Evolutionary conservation across 2,113 vertebrate genomes (phyloP).

Genomic region (Chrysochloris asiatica): DNA sequence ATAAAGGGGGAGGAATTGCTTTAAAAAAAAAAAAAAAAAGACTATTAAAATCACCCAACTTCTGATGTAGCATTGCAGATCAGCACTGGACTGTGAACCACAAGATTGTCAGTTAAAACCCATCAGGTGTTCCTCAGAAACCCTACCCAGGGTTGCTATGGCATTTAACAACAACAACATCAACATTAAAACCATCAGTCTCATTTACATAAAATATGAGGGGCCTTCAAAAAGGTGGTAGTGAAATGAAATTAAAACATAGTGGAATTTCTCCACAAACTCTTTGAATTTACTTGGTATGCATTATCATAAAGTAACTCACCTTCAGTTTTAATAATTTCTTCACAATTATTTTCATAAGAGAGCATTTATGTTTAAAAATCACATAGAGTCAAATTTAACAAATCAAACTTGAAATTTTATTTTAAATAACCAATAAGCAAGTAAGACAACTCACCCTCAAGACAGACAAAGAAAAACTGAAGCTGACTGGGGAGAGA

Average conservation of each 20-base stretch:
- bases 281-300: too few species aligned
- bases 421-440: background rate
- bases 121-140: too few species aligned
- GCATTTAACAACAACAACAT: background rate
- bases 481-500: background rate
- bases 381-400: slow-evolving; percentile 19
- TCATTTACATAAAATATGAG: slow-evolving; percentile 41
- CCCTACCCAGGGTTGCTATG: too few species aligned
- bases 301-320: slow-evolving; percentile 39
- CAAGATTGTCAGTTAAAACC: too few species aligned
- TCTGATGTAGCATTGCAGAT: too few species aligned
- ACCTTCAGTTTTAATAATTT: slow-evolving; percentile 45
- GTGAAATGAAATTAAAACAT: too few species aligned
- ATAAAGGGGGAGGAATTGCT: too few species aligned
- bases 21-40: too few species aligned
- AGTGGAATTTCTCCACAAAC: too few species aligned
- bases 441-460: background rate
- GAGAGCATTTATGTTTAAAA: slow-evolving; percentile 19
- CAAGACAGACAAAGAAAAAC: background rate
- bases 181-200: background rate
- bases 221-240: too few species aligned
- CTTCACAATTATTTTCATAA: slow-evolving; percentile 44
- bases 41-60: too few species aligned
- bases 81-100: too few species aligned
- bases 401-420: slow-evolving; percentile 28